These are phyloP conservation scores for Hippocampus comes DNA, from an alignment of 2,113 vertebrate species.

Conservation along the genomic window DNA sequence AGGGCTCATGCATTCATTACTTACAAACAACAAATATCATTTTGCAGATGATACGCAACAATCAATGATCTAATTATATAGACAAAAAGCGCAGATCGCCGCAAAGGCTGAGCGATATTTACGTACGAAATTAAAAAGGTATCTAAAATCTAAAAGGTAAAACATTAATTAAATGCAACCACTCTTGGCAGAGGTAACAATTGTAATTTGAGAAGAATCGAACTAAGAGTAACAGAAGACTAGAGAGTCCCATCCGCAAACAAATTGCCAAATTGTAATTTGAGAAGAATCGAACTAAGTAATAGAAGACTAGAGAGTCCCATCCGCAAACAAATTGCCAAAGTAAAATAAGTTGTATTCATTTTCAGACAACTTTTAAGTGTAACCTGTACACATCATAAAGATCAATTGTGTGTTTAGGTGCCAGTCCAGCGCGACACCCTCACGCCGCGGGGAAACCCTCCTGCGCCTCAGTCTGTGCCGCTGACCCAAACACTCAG, in stretches of 20 bases:
- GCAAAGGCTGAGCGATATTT: no score
- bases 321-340: background rate
- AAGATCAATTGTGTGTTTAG: background rate
- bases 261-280: background rate
- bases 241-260: background rate
- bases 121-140: no score
- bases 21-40: background rate
- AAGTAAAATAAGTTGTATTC: background rate
- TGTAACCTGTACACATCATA: no score
- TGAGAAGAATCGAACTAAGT: no score
- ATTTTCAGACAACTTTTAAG: background rate
- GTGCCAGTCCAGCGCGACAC: constrained; percentile 61
- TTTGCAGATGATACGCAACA: background rate
- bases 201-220: no score
- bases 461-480: constrained; percentile 32
- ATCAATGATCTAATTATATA: background rate
- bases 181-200: no score
- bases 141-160: no score
- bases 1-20: background rate
- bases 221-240: no score
- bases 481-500: constrained; percentile 72
- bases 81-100: background rate
- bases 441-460: constrained; percentile 68
- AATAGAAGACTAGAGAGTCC: no score
- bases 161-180: no score